These are phyloP conservation scores for Mus minutoides DNA, from an alignment of 2,797 vertebrate species.

Conservation along the genomic window DNA sequence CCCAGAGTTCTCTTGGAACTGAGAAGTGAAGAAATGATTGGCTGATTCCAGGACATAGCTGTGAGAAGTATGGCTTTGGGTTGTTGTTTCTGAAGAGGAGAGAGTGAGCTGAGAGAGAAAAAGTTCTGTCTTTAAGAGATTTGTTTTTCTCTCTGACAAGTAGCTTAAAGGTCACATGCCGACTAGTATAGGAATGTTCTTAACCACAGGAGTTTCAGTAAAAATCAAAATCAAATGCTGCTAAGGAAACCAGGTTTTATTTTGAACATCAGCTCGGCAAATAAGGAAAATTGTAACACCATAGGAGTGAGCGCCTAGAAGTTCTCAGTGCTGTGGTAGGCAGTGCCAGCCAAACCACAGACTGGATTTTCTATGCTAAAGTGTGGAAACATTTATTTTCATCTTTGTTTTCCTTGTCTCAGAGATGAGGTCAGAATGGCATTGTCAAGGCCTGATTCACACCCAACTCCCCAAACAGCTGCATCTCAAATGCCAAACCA, in stretches of 20 bases:
- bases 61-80: not conserved
- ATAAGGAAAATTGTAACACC: slow-evolving; percentile 52
- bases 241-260: slow-evolving; percentile 73
- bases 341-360: slow-evolving; percentile 74
- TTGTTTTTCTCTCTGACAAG: slow-evolving; percentile 60
- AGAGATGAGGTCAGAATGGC: slow-evolving; percentile 46
- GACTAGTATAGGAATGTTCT: slow-evolving; percentile 80
- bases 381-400: slow-evolving; percentile 74
- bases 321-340: slow-evolving; percentile 38
- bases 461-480: slow-evolving; percentile 5
- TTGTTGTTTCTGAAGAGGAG: slow-evolving; percentile 42
- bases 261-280: slow-evolving; percentile 64
- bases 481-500: not conserved
- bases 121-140: slow-evolving; percentile 27
- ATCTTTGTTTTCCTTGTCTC: slow-evolving; percentile 66
- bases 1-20: not conserved
- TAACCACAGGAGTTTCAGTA: slow-evolving; percentile 84
- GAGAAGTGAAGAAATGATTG: not conserved
- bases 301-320: slow-evolving; percentile 9
- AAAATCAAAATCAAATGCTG: slow-evolving; percentile 81
- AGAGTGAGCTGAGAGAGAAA: slow-evolving; percentile 55
- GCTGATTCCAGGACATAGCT: not conserved
- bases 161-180: slow-evolving; percentile 82
- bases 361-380: slow-evolving; percentile 67
- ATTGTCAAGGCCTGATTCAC: slow-evolving; percentile 41